Evolutionary conservation across 1,140 invertebrate genomes (phyloP).

Genomic region (Pachypsylla venusta): DNA sequence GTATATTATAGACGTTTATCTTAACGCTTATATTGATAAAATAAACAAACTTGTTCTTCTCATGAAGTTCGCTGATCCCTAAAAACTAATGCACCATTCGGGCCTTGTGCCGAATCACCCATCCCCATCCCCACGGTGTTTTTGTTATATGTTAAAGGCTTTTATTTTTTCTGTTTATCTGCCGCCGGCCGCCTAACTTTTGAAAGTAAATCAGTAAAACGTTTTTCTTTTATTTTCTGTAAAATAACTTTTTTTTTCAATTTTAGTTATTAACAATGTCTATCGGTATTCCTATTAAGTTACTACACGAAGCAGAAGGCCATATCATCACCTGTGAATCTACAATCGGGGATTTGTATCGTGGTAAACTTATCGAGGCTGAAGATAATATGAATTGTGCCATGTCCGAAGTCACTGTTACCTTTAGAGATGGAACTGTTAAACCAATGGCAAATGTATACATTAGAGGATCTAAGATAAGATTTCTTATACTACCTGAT

Average conservation of each 20-base stretch:
- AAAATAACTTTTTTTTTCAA: background rate
- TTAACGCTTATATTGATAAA: too few species aligned
- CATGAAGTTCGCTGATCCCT: too few species aligned
- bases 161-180: too few species aligned
- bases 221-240: background rate
- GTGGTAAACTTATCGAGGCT: too few species aligned
- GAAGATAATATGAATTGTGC: constrained; percentile 97
- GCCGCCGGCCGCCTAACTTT: too few species aligned
- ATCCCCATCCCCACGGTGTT: too few species aligned
- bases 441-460: constrained; percentile 95
- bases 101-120: too few species aligned
- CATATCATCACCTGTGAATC: constrained; percentile 98
- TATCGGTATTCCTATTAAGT: constrained; percentile 94
- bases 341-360: constrained; percentile 92
- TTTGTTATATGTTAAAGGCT: too few species aligned
- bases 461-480: constrained; percentile 94
- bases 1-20: too few species aligned
- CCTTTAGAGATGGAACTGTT: constrained; percentile 79
- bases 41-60: too few species aligned
- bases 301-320: constrained; percentile 97
- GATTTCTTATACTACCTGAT: constrained; percentile 97
- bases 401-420: constrained; percentile 85
- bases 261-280: constrained; percentile 41
- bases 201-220: background rate
- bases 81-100: too few species aligned